Evolutionary conservation across 2,113 vertebrate species (phyloP).

Genomic region (Indicator maculatus): DNA sequence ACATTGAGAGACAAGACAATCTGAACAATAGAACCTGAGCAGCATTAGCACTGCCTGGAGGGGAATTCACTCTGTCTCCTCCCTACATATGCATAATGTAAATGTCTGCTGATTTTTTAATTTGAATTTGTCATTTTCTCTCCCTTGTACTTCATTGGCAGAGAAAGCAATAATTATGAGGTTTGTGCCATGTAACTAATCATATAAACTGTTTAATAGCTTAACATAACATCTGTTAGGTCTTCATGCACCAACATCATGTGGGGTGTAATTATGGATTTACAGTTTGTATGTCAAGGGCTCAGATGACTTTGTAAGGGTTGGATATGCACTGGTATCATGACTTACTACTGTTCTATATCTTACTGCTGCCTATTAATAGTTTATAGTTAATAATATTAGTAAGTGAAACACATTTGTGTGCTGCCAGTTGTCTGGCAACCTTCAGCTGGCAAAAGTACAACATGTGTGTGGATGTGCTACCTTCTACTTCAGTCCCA

Average conservation of each 20-base stretch:
- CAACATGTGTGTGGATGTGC: not conserved
- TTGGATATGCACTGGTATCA: not conserved
- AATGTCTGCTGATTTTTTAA: not conserved
- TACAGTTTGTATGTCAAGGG: not conserved
- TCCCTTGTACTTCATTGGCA: not conserved
- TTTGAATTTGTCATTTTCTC: constrained; percentile 27
- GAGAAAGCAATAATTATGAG: not conserved
- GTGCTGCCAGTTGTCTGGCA: not conserved
- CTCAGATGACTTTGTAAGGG: not conserved
- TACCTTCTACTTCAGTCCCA: not conserved
- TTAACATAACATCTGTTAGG: not conserved
- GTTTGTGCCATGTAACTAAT: not conserved
- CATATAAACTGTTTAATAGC: not conserved
- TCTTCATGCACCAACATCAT: not conserved
- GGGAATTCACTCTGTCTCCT: not conserved
- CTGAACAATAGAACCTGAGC: not conserved
- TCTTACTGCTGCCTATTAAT: too few relatives aligned
- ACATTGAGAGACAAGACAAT: not conserved
- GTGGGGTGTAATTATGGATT: not conserved
- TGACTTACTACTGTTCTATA: not conserved
- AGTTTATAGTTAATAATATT: not conserved
- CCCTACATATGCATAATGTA: not conserved
- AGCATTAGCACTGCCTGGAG: not conserved
- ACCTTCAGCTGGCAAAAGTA: not conserved
- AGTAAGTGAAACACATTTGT: not conserved